Evolutionary conservation across 2,888 invertebrate genomes (phyloP).

Genomic region (Actias luna): DNA sequence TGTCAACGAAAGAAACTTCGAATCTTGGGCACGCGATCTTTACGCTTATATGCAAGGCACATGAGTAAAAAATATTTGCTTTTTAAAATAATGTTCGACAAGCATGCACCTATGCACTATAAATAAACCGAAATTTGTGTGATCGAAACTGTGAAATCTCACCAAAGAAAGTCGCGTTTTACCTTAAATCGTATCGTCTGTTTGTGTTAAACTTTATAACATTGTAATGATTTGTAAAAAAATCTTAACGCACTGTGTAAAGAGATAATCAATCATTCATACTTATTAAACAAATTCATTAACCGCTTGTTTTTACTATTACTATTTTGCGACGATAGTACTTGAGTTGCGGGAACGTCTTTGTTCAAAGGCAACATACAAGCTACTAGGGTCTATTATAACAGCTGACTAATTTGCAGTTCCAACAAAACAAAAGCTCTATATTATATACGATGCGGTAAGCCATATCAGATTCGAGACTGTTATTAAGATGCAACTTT

Average conservation of each 20-base stretch:
- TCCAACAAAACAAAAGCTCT: conserved; percentile 67
- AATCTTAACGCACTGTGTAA: neutral
- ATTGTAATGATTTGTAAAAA: neutral
- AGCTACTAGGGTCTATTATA: conserved; percentile 61
- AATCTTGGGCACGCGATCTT: conserved; percentile 49
- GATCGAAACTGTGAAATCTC: neutral
- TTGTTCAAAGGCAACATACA: conserved; percentile 49
- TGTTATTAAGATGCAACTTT: conserved; percentile 41
- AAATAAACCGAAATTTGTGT: no score
- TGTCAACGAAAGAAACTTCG: conserved; percentile 37
- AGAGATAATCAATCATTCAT: neutral
- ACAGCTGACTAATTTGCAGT: conserved; percentile 77
- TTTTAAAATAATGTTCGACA: neutral
- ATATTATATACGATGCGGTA: conserved; percentile 30
- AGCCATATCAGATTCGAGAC: conserved; percentile 36
- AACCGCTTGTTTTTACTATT: neutral
- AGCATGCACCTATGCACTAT: neutral
- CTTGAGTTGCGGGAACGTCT: conserved; percentile 45
- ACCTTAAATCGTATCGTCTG: neutral
- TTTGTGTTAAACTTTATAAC: neutral
- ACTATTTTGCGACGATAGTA: neutral
- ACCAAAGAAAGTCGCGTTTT: neutral
- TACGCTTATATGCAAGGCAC: conserved; percentile 18
- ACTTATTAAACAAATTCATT: neutral
- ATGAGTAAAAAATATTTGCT: conserved; percentile 22